A percentile compares a stretch with the other conserved stretches of the same genome.
Evolutionary conservation across 92 coral and sea anemone genomes (phyloP).

Genomic region (Porites rus): DNA sequence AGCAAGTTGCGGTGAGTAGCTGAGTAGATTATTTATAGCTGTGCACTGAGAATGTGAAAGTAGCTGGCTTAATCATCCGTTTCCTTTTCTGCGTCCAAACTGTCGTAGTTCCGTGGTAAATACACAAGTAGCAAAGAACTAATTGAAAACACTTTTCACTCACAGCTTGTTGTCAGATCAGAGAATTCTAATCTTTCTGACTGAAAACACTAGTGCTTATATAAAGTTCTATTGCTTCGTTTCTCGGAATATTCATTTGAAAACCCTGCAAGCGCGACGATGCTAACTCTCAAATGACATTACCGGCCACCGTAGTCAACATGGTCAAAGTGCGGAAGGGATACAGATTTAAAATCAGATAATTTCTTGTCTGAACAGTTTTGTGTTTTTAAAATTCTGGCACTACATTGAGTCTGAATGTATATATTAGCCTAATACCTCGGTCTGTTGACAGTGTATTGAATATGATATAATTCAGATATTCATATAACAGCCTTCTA

Average conservation of each 20-base stretch:
- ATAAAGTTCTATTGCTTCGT: neutral
- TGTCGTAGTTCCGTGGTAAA: conserved; percentile 4
- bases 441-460: conserved; percentile 5
- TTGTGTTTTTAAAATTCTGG: conserved; percentile 2
- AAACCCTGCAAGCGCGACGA: neutral
- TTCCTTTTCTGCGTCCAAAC: neutral
- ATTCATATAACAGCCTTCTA: neutral
- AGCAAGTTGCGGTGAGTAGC: neutral
- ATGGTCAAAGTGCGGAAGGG: neutral
- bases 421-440: neutral
- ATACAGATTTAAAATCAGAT: neutral
- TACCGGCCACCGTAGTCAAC: neutral
- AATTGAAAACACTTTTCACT: neutral
- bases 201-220: neutral
- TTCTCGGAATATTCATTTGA: neutral
- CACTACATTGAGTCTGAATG: neutral
- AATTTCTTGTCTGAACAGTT: neutral
- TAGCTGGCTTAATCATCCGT: conserved; percentile 2
- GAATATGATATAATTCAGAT: neutral
- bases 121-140: neutral
- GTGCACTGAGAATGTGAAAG: neutral
- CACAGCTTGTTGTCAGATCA: neutral
- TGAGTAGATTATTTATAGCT: neutral
- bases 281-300: neutral
- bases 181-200: neutral